These are phyloP conservation scores for Boleophthalmus pectinirostris DNA, from an alignment of 2,113 vertebrate genomes.

Conservation along the genomic window DNA sequence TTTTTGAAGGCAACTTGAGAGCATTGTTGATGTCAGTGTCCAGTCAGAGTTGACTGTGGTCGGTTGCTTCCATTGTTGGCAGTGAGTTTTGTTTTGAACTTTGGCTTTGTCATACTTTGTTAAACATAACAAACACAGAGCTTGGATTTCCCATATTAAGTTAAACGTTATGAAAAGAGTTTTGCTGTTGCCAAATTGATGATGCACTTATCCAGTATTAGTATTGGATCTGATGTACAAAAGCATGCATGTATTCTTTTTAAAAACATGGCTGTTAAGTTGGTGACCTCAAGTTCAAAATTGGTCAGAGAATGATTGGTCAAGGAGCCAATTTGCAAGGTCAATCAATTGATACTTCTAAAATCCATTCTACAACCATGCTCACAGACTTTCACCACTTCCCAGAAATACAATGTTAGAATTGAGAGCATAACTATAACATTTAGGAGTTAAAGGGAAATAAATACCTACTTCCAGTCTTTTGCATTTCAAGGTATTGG, in stretches of 20 bases:
- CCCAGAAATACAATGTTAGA: neutral
- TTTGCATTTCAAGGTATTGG: too few relatives aligned
- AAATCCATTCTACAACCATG: neutral
- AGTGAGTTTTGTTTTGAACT: constrained; percentile 24
- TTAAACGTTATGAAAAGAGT: neutral
- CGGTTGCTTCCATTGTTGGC: constrained; percentile 44
- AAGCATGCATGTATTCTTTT: neutral
- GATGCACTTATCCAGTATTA: neutral
- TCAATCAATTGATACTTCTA: neutral
- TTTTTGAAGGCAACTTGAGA: constrained; percentile 33
- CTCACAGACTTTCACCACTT: neutral
- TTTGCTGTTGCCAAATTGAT: neutral
- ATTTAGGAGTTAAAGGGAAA: too few relatives aligned
- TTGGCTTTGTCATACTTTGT: constrained; percentile 1
- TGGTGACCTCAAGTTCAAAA: too few relatives aligned
- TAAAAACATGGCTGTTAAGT: neutral
- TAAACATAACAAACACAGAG: neutral
- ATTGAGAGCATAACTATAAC: too few relatives aligned
- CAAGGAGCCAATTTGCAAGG: neutral
- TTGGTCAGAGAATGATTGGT: neutral
- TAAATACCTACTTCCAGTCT: too few relatives aligned
- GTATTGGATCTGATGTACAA: neutral
- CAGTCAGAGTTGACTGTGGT: constrained; percentile 49
- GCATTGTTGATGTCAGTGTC: constrained; percentile 42
- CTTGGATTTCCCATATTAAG: neutral